Evolutionary conservation across 2,113 vertebrate genomes (phyloP).

Genomic region (Columba livia): DNA sequence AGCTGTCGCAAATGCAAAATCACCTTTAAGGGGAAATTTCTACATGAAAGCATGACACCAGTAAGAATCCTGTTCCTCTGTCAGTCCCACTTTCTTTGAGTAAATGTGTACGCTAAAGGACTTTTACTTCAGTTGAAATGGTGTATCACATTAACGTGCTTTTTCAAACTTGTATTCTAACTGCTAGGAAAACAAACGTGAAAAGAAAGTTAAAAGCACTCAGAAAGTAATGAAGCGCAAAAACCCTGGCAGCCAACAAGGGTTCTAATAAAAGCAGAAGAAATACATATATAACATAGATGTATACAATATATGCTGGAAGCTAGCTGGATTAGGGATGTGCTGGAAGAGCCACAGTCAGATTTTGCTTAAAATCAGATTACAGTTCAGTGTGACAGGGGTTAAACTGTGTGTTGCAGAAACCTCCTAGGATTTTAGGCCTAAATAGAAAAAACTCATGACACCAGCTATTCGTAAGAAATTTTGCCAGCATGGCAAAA

Average conservation of each 20-base stretch:
- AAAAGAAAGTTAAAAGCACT: neutral
- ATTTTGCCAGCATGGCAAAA: neutral
- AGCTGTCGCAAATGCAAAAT: neutral
- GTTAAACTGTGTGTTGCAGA: neutral
- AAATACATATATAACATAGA: neutral
- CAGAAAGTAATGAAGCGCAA: neutral
- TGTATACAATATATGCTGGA: neutral
- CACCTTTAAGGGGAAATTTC: neutral
- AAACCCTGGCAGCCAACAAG: neutral
- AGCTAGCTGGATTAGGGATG: neutral
- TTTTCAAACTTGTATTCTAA: neutral
- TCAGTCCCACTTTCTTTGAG: neutral
- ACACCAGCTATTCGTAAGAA: neutral
- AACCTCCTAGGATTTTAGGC: neutral
- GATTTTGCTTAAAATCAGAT: slow-evolving; percentile 9
- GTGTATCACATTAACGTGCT: neutral
- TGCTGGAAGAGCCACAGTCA: neutral
- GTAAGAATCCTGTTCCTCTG: neutral
- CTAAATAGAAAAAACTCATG: neutral
- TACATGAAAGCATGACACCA: neutral
- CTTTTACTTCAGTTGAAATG: neutral
- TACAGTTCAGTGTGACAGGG: neutral
- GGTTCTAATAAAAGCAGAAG: neutral
- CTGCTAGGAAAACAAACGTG: neutral
- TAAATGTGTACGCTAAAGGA: neutral